Conservation (phyloP, 1,140 invertebrate genomes). For the Bicyclus anynana region DNA sequence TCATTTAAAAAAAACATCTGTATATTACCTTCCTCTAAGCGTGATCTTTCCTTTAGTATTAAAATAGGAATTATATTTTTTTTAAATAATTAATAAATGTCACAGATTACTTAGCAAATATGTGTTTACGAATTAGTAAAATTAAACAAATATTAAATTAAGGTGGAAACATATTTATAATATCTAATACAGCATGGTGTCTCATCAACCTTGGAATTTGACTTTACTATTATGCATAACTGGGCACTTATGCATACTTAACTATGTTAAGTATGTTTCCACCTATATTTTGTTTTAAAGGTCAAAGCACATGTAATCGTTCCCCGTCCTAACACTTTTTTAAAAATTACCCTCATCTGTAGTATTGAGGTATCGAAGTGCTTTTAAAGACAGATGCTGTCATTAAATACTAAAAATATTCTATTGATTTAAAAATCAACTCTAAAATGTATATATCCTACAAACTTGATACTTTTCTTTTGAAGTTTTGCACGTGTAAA, state of each 20-base stretch:
- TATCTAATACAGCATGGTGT: no score
- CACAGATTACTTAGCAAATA: not conserved
- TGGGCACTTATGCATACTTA: no score
- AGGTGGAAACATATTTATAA: no score
- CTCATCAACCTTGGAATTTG: no score
- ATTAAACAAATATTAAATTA: conserved; percentile 1
- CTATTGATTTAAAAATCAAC: conserved; percentile 38
- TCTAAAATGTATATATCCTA: conserved; percentile 32
- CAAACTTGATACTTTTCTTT: conserved; percentile 9
- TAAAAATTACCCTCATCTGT: conserved; percentile 26
- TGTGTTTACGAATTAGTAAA: conserved; percentile 6
- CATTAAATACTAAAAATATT: conserved; percentile 50
- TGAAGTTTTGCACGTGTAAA: not conserved
- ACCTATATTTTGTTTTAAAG: conserved; percentile 2
- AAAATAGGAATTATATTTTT: not conserved
- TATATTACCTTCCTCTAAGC: conserved; percentile 15
- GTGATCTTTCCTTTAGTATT: conserved; percentile 14
- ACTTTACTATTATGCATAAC: no score
- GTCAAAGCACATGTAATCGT: conserved; percentile 20
- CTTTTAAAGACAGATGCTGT: conserved; percentile 70
- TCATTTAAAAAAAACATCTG: conserved; percentile 34
- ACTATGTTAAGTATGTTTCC: no score
- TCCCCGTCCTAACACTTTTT: conserved; percentile 27
- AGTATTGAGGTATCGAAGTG: conserved; percentile 53
- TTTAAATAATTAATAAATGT: conserved; percentile 1